Evolutionary conservation across 2,113 vertebrate species (phyloP).

Genomic region (Canis aureus): DNA sequence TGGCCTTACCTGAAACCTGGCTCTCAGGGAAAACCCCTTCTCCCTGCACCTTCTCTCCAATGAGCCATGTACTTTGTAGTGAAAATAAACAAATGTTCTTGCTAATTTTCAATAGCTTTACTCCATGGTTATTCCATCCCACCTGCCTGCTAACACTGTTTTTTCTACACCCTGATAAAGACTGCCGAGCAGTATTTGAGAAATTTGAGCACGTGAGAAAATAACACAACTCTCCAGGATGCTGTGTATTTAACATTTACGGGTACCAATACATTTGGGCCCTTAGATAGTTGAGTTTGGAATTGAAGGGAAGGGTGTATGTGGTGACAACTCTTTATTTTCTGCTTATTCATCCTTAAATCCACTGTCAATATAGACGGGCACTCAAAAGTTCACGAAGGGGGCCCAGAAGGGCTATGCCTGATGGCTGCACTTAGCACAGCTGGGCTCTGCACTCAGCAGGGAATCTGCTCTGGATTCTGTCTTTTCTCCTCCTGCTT

Average conservation of each 20-base stretch:
- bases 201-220: not conserved
- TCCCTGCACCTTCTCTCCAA: too few species aligned
- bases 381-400: not conserved
- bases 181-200: not conserved
- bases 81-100: not conserved
- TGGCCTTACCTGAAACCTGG: not conserved
- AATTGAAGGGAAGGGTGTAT: too few species aligned
- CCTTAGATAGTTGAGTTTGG: not conserved
- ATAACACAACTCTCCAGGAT: not conserved
- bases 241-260: not conserved
- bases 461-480: too few species aligned
- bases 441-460: not conserved
- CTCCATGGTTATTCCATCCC: not conserved
- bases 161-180: not conserved
- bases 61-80: too few species aligned
- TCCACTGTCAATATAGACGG: not conserved
- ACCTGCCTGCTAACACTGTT: not conserved
- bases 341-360: not conserved
- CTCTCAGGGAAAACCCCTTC: not conserved
- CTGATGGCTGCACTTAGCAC: not conserved
- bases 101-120: not conserved
- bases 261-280: not conserved
- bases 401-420: not conserved
- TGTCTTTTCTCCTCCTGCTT: not conserved
- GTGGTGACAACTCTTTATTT: not conserved